These are phyloP conservation scores for Sphaerophoria taeniata DNA, from an alignment of 2,888 invertebrate species.

Conservation along the genomic window DNA sequence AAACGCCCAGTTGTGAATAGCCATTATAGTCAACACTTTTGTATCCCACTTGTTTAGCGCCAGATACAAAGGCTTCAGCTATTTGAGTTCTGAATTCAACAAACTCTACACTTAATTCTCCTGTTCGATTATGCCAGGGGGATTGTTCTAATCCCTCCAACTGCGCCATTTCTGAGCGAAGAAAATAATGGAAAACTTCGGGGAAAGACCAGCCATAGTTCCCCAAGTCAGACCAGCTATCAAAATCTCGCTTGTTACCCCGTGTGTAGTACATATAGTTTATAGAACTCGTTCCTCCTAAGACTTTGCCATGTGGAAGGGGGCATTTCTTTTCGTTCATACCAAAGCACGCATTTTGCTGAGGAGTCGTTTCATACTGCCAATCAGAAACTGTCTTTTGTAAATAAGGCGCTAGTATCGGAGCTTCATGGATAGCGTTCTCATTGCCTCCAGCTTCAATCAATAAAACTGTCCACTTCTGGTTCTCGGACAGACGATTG, in stretches of 20 bases:
- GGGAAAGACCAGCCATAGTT: constrained; percentile 89
- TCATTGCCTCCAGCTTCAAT: constrained; percentile 84
- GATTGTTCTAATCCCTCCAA: constrained; percentile 83
- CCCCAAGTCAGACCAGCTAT: constrained; percentile 87
- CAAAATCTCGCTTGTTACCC: constrained; percentile 89
- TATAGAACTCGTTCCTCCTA: constrained; percentile 86
- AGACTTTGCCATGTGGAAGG: constrained; percentile 85
- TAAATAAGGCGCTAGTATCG: constrained; percentile 78
- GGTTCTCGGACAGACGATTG: constrained; percentile 82
- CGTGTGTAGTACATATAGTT: constrained; percentile 90
- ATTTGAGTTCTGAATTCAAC: constrained; percentile 84
- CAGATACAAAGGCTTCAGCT: constrained; percentile 85
- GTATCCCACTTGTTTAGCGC: constrained; percentile 87
- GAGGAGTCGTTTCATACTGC: constrained; percentile 88
- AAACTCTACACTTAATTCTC: constrained; percentile 86
- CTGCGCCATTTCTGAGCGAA: constrained; percentile 84
- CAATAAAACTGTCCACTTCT: constrained; percentile 83
- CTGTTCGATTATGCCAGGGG: constrained; percentile 85
- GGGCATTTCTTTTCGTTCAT: constrained; percentile 81
- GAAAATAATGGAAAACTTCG: constrained; percentile 86
- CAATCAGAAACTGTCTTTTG: constrained; percentile 86
- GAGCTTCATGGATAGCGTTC: constrained; percentile 79
- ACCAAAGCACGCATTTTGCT: constrained; percentile 85
- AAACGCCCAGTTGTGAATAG: constrained; percentile 86
- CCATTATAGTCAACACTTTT: constrained; percentile 88